phyloP scores from a whole-genome alignment of 2,888 invertebrate genomes.

The Nymphalis polychloros region DNA sequence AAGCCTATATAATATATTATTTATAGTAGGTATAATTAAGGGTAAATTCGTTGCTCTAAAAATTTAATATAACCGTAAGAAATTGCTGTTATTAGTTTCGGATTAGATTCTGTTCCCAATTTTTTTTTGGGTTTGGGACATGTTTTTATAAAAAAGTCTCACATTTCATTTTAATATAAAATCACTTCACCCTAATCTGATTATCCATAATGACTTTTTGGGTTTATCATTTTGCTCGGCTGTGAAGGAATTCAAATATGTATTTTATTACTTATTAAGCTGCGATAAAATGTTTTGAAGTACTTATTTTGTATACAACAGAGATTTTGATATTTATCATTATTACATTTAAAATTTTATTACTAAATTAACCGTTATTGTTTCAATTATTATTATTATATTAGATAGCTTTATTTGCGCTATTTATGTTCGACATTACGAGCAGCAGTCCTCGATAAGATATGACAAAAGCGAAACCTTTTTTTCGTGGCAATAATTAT shows the following conservation, averaged over 20 bases:
- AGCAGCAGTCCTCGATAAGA: no score
- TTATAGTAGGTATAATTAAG: conserved; percentile 35
- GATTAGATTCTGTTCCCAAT: conserved; percentile 57
- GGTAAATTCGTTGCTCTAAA: conserved; percentile 34
- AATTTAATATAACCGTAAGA: conserved; percentile 57
- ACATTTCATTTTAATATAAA: conserved; percentile 61
- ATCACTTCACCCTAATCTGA: conserved; percentile 53
- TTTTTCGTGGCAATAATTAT: no score
- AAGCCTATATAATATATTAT: conserved; percentile 8
- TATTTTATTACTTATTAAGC: conserved; percentile 7
- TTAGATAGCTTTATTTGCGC: no score
- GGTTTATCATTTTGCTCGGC: conserved; percentile 43
- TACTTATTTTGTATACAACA: no score
- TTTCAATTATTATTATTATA: no score
- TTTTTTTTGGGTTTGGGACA: conserved; percentile 61
- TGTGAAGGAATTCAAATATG: conserved; percentile 17
- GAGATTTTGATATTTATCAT: neutral
- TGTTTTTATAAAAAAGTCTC: conserved; percentile 52
- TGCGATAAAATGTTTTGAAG: neutral
- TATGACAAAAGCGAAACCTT: no score
- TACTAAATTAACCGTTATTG: no score
- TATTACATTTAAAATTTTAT: neutral
- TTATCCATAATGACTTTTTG: conserved; percentile 47
- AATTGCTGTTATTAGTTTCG: conserved; percentile 72
- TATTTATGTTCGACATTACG: no score